Base-by-base conservation (phyloP, 2,888 invertebrate genomes). In the Nemotelus pantherinus region DNA sequence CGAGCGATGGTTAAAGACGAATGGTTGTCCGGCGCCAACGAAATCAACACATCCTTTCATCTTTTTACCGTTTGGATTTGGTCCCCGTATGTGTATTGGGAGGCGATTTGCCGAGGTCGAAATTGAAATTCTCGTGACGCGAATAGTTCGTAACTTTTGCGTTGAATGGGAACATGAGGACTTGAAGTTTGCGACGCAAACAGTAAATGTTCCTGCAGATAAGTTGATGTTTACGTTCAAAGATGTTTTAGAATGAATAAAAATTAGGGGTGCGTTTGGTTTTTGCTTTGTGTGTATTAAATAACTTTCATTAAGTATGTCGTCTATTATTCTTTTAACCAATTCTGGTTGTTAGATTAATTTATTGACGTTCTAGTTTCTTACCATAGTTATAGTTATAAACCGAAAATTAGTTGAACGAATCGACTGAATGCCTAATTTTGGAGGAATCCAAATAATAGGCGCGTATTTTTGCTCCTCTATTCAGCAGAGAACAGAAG, bases 41-140 rank as follows among this genome's bases (percentile, higher is more conserved):
- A 82, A 83, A 3, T 79, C 81, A 0, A 81, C 82, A 0, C 83
- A 81, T 77, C 85, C 86, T 0, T 86, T 86, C 68, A 83, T 83
- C 2, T 86, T 84, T 80, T 85, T 92, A 77, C 93, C 93, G 0
- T 93, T 93, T 84, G 93, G 93, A 2, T 92, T 91, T 82, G 93
- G 93, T 0, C 89, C 92, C 0, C 89, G 93, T 78, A 90, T 90
- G 74, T 93, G 93, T 83, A 90, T 93, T 80, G 94, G 94, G 5
- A 89, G 92, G 82, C 88, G 94, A 82, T 91, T 95, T 79, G 94
- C 94, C 0, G 93, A 93, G 83, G 88, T 94, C 82, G 94, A 93
- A 85, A 89, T 93, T 77, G 90, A 91, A 85, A 88, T 88, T 1
- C 83, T 91, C 0, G 78, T 89, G 48, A 86, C 88, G 39, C 89